phyloP scores from a whole-genome alignment of 2,113 vertebrate species.

The Oreochromis niloticus region DNA sequence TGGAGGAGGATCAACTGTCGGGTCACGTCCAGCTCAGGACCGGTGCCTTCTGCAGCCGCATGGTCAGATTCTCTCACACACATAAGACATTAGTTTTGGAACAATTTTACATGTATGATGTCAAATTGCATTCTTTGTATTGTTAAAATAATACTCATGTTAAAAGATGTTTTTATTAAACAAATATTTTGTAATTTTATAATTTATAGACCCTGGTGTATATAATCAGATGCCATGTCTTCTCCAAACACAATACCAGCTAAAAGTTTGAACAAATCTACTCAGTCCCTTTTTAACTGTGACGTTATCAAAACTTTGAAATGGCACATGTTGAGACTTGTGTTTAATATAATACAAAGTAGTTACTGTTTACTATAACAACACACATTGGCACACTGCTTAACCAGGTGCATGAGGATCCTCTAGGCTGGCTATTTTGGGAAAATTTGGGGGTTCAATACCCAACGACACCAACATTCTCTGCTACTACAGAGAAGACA shows the following conservation, averaged over 20 bases:
- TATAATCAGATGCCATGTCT: background rate
- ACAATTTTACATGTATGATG: background rate
- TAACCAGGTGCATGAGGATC: background rate
- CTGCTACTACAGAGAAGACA: background rate
- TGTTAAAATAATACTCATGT: background rate
- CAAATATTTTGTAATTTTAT: background rate
- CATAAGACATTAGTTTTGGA: background rate
- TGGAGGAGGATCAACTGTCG: slow-evolving; percentile 23
- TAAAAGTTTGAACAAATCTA: background rate
- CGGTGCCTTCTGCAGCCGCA: slow-evolving; percentile 84
- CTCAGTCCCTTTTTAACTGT: background rate
- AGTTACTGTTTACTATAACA: background rate
- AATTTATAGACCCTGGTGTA: background rate
- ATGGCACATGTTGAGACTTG: background rate
- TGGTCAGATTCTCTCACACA: slow-evolving; percentile 70
- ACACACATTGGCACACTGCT: accelerated
- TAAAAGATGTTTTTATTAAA: background rate
- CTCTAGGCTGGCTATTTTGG: background rate
- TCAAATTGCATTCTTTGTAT: background rate
- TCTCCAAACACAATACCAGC: background rate
- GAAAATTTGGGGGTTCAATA: accelerated
- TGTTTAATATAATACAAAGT: background rate
- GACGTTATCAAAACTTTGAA: background rate
- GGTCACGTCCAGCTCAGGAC: slow-evolving; percentile 30
- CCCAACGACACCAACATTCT: background rate